phyloP scores from a whole-genome alignment of 2,888 invertebrate species.

The Spialia ferax region DNA sequence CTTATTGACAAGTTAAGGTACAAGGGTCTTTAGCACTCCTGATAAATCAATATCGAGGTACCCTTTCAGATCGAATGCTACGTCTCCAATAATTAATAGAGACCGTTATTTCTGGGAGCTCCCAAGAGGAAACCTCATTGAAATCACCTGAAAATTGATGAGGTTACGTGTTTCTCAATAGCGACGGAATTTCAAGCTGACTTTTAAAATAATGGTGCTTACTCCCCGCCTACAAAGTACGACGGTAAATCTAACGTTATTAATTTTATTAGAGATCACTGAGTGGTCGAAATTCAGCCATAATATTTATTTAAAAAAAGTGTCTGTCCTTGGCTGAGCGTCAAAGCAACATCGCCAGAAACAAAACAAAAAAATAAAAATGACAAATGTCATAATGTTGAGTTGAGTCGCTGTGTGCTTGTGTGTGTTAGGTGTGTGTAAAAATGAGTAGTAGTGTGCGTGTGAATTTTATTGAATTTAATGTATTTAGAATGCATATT shows the following conservation, averaged over 20 bases:
- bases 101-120: conserved; percentile 72
- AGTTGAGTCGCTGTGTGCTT: too few relatives aligned
- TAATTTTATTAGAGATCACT: too few relatives aligned
- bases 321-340: too few relatives aligned
- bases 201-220: conserved; percentile 12
- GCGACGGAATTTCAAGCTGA: conserved; percentile 27
- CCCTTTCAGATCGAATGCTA: conserved; percentile 63
- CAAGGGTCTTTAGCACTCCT: conserved; percentile 39
- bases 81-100: conserved; percentile 76
- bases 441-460: too few relatives aligned
- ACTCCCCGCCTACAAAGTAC: background rate
- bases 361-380: too few relatives aligned
- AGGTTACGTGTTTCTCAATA: conserved; percentile 42
- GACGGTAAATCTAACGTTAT: background rate
- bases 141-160: conserved; percentile 75
- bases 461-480: too few relatives aligned
- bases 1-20: background rate
- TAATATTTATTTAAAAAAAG: too few relatives aligned
- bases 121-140: conserved; percentile 74
- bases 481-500: too few relatives aligned
- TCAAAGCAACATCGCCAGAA: too few relatives aligned
- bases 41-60: conserved; percentile 67
- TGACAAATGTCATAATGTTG: too few relatives aligned
- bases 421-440: too few relatives aligned
- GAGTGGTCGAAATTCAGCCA: too few relatives aligned